Evolutionary conservation across 2,113 vertebrate genomes (phyloP).

Genomic region (Numenius arquata): DNA sequence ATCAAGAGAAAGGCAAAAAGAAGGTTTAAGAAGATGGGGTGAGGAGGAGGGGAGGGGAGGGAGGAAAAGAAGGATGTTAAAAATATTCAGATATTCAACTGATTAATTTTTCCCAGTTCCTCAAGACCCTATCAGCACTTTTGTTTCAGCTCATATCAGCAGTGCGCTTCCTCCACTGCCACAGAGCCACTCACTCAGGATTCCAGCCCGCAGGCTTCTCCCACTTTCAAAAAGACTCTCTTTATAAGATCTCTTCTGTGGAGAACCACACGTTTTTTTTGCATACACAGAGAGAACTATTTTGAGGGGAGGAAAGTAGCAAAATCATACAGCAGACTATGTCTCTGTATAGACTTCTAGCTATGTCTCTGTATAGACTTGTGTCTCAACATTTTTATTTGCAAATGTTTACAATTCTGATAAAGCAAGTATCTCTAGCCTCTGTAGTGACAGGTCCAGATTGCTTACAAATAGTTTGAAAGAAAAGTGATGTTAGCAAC

Average conservation of each 20-base stretch:
- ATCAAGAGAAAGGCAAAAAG: not conserved
- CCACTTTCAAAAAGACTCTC: not conserved
- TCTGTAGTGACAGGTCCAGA: not conserved
- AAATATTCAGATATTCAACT: not conserved
- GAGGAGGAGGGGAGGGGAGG: accelerated
- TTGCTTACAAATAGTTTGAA: not conserved
- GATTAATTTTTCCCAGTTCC: not conserved
- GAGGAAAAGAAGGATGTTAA: not conserved
- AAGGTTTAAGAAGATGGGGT: not conserved
- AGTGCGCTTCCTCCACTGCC: not conserved
- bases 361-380: not conserved
- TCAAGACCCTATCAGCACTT: not conserved
- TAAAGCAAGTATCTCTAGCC: not conserved
- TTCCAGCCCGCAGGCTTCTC: not conserved
- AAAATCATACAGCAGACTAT: not conserved
- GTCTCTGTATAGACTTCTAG: not conserved
- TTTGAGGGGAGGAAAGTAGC: accelerated
- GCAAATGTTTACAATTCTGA: not conserved
- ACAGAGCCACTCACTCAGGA: not conserved
- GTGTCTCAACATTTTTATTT: not conserved
- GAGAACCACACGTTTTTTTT: not conserved
- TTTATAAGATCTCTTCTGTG: not conserved
- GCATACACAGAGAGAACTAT: not conserved
- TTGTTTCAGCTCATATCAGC: not conserved
- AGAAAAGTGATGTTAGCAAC: not conserved